A percentile compares a stretch with the other conserved stretches of the same genome.
Evolutionary conservation across 2,888 invertebrate species (phyloP).

Genomic region (Diarsia brunnea): DNA sequence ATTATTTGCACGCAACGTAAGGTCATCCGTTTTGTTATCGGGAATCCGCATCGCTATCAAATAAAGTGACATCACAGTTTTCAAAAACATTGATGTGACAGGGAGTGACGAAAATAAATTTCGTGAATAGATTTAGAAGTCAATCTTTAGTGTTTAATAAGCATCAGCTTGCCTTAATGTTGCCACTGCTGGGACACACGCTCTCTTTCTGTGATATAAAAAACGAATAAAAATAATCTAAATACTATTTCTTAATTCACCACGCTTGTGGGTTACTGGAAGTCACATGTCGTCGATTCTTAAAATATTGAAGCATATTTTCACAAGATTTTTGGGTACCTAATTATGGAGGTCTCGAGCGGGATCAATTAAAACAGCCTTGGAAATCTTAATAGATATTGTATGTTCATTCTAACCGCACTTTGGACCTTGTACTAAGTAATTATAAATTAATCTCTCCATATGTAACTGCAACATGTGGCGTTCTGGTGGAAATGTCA

Average conservation of each 20-base stretch:
- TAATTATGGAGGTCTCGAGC: background rate
- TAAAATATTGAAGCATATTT: background rate
- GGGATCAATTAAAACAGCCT: slow-evolving; percentile 3
- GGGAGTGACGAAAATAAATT: background rate
- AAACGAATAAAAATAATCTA: no score
- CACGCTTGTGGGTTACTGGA: background rate
- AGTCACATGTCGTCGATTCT: background rate
- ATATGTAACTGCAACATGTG: background rate
- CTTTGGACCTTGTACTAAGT: background rate
- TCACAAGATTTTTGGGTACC: background rate
- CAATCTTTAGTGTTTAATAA: background rate
- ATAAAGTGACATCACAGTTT: background rate
- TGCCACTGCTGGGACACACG: background rate
- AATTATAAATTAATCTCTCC: background rate
- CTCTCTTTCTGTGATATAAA: background rate
- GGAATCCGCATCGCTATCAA: slow-evolving; percentile 15
- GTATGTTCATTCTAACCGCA: background rate
- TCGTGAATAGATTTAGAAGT: background rate
- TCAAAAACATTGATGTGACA: background rate
- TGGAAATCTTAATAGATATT: background rate
- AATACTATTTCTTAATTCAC: no score
- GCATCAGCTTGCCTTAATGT: background rate
- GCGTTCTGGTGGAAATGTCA: background rate
- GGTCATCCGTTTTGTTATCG: slow-evolving; percentile 25
- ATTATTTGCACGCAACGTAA: slow-evolving; percentile 6